phyloP scores from a whole-genome alignment of 2,888 invertebrate species.

The Neuroscelio doddi region DNA sequence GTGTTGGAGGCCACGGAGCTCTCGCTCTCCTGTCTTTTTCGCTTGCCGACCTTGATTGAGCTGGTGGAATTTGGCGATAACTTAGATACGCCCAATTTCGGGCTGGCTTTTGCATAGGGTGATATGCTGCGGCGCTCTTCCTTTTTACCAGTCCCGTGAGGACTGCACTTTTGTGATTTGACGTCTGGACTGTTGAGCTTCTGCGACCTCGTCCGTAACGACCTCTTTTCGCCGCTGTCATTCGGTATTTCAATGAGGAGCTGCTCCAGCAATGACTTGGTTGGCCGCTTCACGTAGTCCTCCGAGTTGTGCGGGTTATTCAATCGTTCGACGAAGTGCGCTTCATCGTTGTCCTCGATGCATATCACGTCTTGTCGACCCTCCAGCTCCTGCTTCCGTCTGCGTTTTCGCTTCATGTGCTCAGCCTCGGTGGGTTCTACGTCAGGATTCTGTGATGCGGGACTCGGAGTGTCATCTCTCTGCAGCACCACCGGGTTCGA shows the following conservation, averaged over 20 bases:
- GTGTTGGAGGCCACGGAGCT: conserved; percentile 80
- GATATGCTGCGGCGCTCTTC: conserved; percentile 70
- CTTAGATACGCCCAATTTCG: conserved; percentile 62
- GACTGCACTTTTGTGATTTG: conserved; percentile 67
- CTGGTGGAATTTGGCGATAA: conserved; percentile 61
- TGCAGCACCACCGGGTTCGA: conserved; percentile 81
- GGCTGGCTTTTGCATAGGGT: conserved; percentile 71
- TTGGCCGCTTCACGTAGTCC: conserved; percentile 63
- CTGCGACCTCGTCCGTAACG: conserved; percentile 67
- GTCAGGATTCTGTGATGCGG: conserved; percentile 66
- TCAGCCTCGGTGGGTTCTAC: conserved; percentile 66
- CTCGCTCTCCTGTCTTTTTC: conserved; percentile 87
- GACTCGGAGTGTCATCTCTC: conserved; percentile 73
- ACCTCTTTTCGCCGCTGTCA: conserved; percentile 75
- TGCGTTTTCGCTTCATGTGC: conserved; percentile 65
- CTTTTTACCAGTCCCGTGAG: conserved; percentile 62
- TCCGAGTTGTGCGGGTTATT: conserved; percentile 60
- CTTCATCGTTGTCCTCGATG: conserved; percentile 67
- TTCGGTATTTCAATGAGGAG: conserved; percentile 88
- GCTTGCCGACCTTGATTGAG: conserved; percentile 74
- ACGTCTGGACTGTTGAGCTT: conserved; percentile 70
- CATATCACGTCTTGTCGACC: conserved; percentile 69
- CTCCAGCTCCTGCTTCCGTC: conserved; percentile 70
- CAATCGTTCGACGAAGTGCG: conserved; percentile 63
- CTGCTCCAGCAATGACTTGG: conserved; percentile 80